These are phyloP conservation scores for Thermophis baileyi DNA, from an alignment of 2,113 vertebrate genomes.

Conservation along the genomic window DNA sequence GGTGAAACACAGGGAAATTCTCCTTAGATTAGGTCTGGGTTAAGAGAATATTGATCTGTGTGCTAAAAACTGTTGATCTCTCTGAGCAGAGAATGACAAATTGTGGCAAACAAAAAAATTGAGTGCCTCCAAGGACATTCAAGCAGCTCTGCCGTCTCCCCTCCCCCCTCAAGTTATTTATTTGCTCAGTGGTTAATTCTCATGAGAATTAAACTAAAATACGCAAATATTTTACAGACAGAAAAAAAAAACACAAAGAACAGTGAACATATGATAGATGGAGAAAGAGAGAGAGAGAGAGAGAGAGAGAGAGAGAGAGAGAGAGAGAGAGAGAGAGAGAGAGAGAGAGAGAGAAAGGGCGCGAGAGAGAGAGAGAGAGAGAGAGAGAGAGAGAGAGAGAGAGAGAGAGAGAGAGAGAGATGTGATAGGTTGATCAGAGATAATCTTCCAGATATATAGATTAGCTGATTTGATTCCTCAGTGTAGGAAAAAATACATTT, in stretches of 20 bases:
- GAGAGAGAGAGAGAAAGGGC: neutral
- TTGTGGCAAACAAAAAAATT: constrained; percentile 89
- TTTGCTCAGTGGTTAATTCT: constrained; percentile 72
- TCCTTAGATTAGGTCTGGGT: constrained; percentile 90
- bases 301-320: neutral
- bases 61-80: constrained; percentile 98
- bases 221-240: constrained; percentile 72
- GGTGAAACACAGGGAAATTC: constrained; percentile 88
- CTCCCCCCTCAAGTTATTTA: constrained; percentile 61
- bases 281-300: constrained; percentile 31
- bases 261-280: neutral
- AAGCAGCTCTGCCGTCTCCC: constrained; percentile 46
- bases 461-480: constrained; percentile 25
- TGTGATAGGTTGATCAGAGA: constrained; percentile 41
- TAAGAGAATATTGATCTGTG: constrained; percentile 98
- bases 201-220: constrained; percentile 71
- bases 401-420: constrained; percentile 7
- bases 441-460: constrained; percentile 26
- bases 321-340: constrained; percentile 28
- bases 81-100: constrained; percentile 94
- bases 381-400: neutral
- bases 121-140: constrained; percentile 88
- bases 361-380: accelerated
- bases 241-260: constrained; percentile 44
- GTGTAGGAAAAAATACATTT: constrained; percentile 21